Base-by-base conservation (phyloP, 2,888 invertebrate species). In the Ennomos fuscantarius region DNA sequence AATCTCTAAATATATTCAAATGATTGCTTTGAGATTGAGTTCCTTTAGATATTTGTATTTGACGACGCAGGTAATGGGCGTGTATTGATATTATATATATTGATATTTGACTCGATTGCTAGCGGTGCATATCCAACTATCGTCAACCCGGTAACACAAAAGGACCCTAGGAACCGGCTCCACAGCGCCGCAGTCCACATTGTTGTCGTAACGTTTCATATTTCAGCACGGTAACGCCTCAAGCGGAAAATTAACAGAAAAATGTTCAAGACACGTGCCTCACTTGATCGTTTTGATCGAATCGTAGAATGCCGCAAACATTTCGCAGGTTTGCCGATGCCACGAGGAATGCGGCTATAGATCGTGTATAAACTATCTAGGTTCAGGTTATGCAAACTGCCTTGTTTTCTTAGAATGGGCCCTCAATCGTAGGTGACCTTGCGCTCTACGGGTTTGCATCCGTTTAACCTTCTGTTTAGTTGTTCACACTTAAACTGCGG, bases 221-320 rank as follows among this genome's bases (percentile, higher is more conserved):
- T 64, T 66, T 64, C 58, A 58, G 60, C 55, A 54, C 43, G 34
- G 51, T 53, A 46, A 42, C 46, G 60, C 55, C 48, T 64, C 64
- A 62, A 59, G 64, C 62, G 62, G 62, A 67, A 82, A 81, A 83
- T 84, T 83, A 72, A 72, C 66, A 68, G 66, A 76, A 71, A 60
- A 74, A 71, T 82, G 81, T 81, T 82, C 80, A 76, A 68, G 70
- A 72, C 73, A 68, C 74, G 73, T 77, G 76, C 72, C 57, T 68
- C 68, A 69, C 68, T 66, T 60, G 55, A 54, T 62, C 62, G 39
- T 61, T 58, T 63, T 55, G 57, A 60, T 57, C 41, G 37, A 55
- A 48, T 57, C 54, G 44, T 37, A 50, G 47, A 48, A 59, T 55
- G 48, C 44, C 46, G 41, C 15, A 35, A 50, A 45, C 36, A 41